Evolutionary conservation across 2,888 invertebrate species (phyloP).

Genomic region (Sesia bembeciformis): DNA sequence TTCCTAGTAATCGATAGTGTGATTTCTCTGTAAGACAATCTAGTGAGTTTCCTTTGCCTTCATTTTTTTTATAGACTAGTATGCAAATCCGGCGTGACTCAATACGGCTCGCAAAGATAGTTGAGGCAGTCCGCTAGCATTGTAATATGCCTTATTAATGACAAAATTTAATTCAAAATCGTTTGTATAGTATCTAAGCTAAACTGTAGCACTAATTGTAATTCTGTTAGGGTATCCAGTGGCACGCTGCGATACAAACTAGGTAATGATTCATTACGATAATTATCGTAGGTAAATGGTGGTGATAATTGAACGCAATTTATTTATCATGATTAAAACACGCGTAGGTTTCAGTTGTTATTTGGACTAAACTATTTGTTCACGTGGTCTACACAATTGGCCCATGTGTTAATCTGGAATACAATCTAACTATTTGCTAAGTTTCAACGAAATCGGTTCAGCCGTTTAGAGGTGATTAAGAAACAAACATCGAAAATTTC

Average conservation of each 20-base stretch:
- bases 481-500: no score
- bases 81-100: conserved; percentile 49
- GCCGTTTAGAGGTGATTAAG: no score
- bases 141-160: no score
- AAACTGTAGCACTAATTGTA: no score
- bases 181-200: no score
- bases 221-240: not conserved
- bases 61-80: conserved; percentile 24
- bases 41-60: conserved; percentile 13
- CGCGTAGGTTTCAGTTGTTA: not conserved
- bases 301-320: not conserved
- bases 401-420: no score
- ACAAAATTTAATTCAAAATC: no score
- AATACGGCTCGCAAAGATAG: conserved; percentile 6
- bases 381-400: no score
- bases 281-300: not conserved
- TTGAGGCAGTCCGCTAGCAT: no score
- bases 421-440: no score
- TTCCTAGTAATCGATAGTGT: conserved; percentile 21
- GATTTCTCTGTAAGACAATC: conserved; percentile 22
- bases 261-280: not conserved
- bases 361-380: no score
- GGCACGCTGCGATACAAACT: not conserved
- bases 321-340: not conserved
- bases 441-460: no score